Evolutionary conservation across 1,140 invertebrate genomes (phyloP), one percentile per base, ranked within the genome.

Genomic region (Drosophila albomicans): DNA sequence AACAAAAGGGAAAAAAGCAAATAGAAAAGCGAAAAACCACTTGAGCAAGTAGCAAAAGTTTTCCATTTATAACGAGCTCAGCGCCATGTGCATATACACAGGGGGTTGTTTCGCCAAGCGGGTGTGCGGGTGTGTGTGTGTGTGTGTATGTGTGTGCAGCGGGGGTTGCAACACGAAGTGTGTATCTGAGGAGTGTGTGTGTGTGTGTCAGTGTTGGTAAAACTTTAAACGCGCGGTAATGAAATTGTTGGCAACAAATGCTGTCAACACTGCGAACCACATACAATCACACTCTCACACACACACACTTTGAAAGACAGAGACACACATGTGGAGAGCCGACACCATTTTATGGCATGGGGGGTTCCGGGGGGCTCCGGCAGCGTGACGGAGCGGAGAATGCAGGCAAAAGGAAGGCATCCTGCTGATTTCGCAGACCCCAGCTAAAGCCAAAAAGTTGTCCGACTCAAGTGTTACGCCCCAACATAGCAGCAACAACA

Each of bases 211-310:
- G 71, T 74, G 80, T 79, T 81, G 70, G 74, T 72, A 78, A 81
- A 87, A 89, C 85, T 88, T 89, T 88, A 88, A 88, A 88, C 84
- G 84, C 82, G 80, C 78, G 81, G 81, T 88, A 89, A 88, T 88
- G 84, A 88, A 88, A 88, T 88, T 84, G 80, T 89, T 84, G 84
- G 69, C 80, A 84, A 75, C 78, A 85, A 84, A 79, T 87, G 79
- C 70, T 79, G 82, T 87, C 82, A 87, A 76, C 79, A 85, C 78
- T 65, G 49, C 63, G n/a, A 58, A 32, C 46, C 16, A 72, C 62
- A 62, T 13, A 70, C 46, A 43, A 32, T 30, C 16, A 72, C 62
- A 62, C 16, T 67, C 46, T 38, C 32, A 61, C 28, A 69, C 20
- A 62, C 35, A 66, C 16, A 58, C 46, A 61, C 38, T 57, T 30